These are phyloP conservation scores for Charadrius vociferus DNA, from an alignment of 2,113 vertebrate genomes.

Conservation along the genomic window DNA sequence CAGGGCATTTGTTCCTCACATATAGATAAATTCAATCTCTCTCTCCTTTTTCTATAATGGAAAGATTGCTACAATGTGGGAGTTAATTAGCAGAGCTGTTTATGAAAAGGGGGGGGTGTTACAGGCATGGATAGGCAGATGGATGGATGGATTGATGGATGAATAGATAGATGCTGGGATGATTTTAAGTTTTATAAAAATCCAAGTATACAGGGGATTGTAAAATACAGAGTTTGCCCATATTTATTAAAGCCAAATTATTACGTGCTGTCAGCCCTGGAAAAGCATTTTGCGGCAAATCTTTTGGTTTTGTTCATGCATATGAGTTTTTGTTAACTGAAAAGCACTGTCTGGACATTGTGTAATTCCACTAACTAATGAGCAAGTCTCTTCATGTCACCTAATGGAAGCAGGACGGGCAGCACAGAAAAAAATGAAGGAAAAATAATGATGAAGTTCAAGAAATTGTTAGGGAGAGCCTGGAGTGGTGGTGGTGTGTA, in stretches of 20 bases:
- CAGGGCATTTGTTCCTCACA: slow-evolving; percentile 63
- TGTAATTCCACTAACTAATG: background rate
- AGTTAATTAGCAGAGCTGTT: slow-evolving; percentile 70
- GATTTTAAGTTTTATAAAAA: background rate
- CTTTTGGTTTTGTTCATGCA: background rate
- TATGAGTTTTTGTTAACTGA: background rate
- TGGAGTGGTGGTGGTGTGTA: background rate
- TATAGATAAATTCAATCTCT: slow-evolving; percentile 68
- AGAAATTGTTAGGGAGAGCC: background rate
- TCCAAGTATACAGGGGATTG: background rate
- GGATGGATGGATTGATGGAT: background rate
- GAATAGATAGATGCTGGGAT: background rate
- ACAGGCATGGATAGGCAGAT: background rate
- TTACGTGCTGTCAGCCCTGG: background rate
- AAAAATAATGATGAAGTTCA: background rate
- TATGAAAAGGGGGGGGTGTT: slow-evolving; percentile 9
- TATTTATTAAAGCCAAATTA: background rate
- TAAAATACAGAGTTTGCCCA: background rate
- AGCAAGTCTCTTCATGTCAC: background rate
- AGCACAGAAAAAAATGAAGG: background rate
- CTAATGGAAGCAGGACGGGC: rapidly evolving
- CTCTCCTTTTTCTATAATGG: slow-evolving; percentile 22
- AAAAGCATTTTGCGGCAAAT: background rate
- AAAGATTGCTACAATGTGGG: slow-evolving; percentile 35
- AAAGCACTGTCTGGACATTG: background rate